Base-by-base conservation (phyloP, 1,140 invertebrate species). In the Olivierus martensii region DNA sequence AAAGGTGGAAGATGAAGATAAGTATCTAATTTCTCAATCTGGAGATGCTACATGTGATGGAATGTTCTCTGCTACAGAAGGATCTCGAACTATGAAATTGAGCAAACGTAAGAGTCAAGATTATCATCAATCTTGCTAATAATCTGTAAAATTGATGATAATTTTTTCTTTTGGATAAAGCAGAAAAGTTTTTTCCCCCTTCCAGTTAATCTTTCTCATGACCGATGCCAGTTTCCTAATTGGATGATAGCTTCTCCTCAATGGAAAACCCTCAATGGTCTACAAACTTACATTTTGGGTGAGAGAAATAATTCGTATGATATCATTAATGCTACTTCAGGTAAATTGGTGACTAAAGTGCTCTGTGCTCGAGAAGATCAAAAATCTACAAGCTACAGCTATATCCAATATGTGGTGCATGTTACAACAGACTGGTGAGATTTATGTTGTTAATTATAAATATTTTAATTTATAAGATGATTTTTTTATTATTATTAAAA, bases 21-120 rank as follows among this genome's bases (percentile, higher is more conserved):
- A 84, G 65, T 85, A 84, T 68, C 77, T 79, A 60, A 79, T 89
- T 49, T 84, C 84, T 0, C 84, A 90, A 71, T 87, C 83, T 51
- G 87, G 85, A 12, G 84, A 88, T 69, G 86, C 85, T 36, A 87
- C 84, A 9, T 89, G 85, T 70, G 86, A 86, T 66, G 85, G 84
- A 10, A 72, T 88, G 34, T 83, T 82, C 63, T 84, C 83, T 63
- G 80, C 84, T 0, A 79, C 75, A 11, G 82, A 85, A 62, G 83
- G 83, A 3, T 82, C 80, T 19, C 70, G 80, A n/a, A 84, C 80
- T 4, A 79, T 86, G 75, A 81, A 76, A 22, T 71, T 85, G 2
- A 79, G 73, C 44, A 82, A 77, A 72, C 4, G 41, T 43, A 43
- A 43, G 41, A 6, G 7, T 9, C 41, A 43, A 1, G 2, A 17